phyloP scores from a whole-genome alignment of 2,113 vertebrate genomes.

The Zosterops pallidus region DNA sequence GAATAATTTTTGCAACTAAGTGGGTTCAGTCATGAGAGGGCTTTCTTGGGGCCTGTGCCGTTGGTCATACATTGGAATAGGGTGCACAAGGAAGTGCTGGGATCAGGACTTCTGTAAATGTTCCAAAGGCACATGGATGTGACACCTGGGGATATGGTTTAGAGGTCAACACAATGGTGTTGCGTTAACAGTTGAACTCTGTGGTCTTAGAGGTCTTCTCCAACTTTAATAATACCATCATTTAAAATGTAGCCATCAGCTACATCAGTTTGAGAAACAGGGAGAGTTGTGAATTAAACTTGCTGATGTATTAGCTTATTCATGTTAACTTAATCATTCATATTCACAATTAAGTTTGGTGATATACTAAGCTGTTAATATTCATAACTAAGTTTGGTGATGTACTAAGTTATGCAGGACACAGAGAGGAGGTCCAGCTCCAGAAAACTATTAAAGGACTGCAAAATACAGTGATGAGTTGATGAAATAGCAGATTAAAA shows the following conservation, averaged over 20 bases:
- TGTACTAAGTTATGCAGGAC: neutral
- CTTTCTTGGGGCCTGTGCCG: neutral
- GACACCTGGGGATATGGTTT: fast-evolving
- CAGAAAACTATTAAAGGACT: neutral
- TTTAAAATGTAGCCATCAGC: neutral
- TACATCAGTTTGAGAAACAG: neutral
- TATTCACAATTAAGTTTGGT: neutral
- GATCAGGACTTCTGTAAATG: neutral
- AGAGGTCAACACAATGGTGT: neutral
- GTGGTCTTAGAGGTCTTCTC: neutral
- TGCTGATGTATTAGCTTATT: neutral
- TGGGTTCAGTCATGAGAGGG: neutral
- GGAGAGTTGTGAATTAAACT: neutral
- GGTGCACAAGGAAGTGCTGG: neutral
- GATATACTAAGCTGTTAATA: neutral
- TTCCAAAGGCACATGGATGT: neutral
- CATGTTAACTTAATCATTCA: neutral
- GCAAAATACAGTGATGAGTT: neutral
- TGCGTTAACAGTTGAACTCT: neutral
- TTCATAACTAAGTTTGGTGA: neutral
- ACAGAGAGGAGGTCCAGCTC: neutral
- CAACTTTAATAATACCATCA: neutral
- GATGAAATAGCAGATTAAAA: neutral
- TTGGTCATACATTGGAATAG: neutral
- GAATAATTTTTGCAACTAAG: neutral